Evolutionary conservation across 2,113 vertebrate genomes (phyloP).

Genomic region (Aplodontia rufa): DNA sequence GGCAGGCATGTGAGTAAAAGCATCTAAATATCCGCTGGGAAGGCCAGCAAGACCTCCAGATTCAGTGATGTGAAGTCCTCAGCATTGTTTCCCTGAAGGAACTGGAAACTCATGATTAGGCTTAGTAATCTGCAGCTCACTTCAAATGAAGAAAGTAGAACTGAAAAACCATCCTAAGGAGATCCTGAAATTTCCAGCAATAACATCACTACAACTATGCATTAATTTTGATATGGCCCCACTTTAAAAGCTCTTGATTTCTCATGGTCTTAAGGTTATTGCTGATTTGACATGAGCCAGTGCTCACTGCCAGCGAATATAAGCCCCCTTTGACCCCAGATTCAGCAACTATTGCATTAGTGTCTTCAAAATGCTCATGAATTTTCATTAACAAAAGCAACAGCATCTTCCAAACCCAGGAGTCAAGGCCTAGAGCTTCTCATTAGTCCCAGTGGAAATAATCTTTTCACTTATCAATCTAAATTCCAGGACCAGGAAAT

Average conservation of each 20-base stretch:
- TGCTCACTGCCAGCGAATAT: conserved; percentile 11
- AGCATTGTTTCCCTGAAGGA: background rate
- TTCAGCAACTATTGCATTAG: background rate
- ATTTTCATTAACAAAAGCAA: conserved; percentile 47
- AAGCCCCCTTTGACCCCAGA: background rate
- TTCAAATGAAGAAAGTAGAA: background rate
- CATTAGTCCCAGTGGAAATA: background rate
- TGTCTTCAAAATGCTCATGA: conserved; percentile 28
- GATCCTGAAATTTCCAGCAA: background rate
- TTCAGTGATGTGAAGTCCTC: background rate
- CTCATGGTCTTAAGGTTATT: background rate
- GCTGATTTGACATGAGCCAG: conserved; percentile 40
- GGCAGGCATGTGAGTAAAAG: background rate
- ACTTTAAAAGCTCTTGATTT: conserved; percentile 11
- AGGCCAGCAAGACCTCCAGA: background rate
- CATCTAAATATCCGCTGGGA: background rate
- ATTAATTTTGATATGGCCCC: background rate
- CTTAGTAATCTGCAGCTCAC: background rate
- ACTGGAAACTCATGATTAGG: background rate
- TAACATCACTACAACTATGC: background rate
- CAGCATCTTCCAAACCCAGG: conserved; percentile 7
- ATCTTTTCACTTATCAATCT: conserved; percentile 39
- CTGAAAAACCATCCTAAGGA: background rate
- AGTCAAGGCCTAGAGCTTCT: background rate
- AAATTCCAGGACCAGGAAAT: background rate